Percentiles rank a stretch among this genome's conserved stretches.
phyloP scores from a whole-genome alignment of 2,797 vertebrate genomes.

The Melanotaenia maccullochi region DNA sequence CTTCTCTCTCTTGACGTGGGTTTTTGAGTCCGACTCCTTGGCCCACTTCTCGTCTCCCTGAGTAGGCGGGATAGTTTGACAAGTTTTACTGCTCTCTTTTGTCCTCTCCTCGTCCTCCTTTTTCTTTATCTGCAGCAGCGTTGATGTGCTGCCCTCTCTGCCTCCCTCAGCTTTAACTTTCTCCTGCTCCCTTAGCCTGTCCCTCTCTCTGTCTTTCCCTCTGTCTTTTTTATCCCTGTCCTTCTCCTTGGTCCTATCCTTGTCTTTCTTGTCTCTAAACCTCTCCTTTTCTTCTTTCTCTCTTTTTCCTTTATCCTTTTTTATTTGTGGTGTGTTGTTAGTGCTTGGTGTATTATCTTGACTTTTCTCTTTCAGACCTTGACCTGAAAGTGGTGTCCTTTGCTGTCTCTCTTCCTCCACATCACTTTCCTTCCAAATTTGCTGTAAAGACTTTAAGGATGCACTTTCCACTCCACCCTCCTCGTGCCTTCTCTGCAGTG shows the following conservation, averaged over 20 bases:
- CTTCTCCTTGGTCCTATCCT: slow-evolving; percentile 67
- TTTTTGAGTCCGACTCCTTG: slow-evolving; percentile 75
- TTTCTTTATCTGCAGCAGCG: slow-evolving; percentile 51
- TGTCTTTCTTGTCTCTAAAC: slow-evolving; percentile 67
- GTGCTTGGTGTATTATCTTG: slow-evolving; percentile 61
- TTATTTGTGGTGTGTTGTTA: slow-evolving; percentile 55
- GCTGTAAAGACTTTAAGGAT: slow-evolving; percentile 57
- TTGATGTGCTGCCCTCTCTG: slow-evolving; percentile 28
- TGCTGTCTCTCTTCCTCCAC: slow-evolving; percentile 67
- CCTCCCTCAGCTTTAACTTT: slow-evolving; percentile 55
- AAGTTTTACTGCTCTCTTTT: slow-evolving; percentile 64
- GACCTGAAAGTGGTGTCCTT: slow-evolving; percentile 41
- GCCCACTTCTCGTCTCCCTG: slow-evolving; percentile 80
- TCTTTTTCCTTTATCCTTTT: slow-evolving; percentile 65
- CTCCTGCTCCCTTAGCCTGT: slow-evolving; percentile 61
- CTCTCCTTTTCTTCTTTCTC: slow-evolving; percentile 69
- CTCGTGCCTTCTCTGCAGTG: slow-evolving; percentile 34
- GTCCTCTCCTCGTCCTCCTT: slow-evolving; percentile 71
- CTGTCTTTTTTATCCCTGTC: slow-evolving; percentile 67
- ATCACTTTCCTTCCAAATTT: slow-evolving; percentile 62
- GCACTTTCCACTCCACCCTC: slow-evolving; percentile 36
- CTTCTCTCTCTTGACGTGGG: slow-evolving; percentile 68
- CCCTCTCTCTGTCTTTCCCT: slow-evolving; percentile 66
- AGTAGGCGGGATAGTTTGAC: slow-evolving; percentile 25
- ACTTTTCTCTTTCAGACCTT: slow-evolving; percentile 67